Base-by-base conservation (phyloP, 2,113 vertebrate genomes). In the Rattus rattus region DNA sequence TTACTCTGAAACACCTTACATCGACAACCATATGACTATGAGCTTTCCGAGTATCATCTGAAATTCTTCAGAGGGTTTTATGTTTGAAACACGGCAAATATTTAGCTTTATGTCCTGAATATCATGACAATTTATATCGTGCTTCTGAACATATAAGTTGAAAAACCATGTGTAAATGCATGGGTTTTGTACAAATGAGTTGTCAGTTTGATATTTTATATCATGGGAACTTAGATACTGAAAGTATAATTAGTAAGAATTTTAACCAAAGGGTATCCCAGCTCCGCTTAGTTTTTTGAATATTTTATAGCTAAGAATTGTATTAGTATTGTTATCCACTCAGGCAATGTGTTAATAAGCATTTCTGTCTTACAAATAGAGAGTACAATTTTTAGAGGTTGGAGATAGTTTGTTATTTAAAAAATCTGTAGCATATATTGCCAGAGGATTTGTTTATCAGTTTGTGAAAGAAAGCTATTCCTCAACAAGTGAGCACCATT, bases 221-320 rank as follows among this genome's bases (percentile, higher is more conserved):
- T 26, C 61, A 90, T 90, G 61, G 97, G 16, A 2, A 65, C 19
- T 61, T 93, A 9, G 13, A 79, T 90, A 94, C 65, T 75, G 73
- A 77, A 92, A 92, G 4, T 85, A 10, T 11, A 87, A 11, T 85
- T 90, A 90, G 22, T 22, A 84, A 94, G n/a, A 91, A 91, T 85
- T 94, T 79, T 33, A 92, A 91, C 69, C 73, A 67, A 11, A 6
- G 19, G 2, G 1, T 80, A 91, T 85, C 73, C 94, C 65, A 91
- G 52, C 54, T 83, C 69, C 81, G 69, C 47, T 30, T 72, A 54
- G 93, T 75, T 2, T 4, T 96, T 92, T 87, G 9, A 91, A 73
- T 88, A 26, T 77, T 92, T 94, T 47, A 86, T 76, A 88, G 47
- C 8, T 85, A 95, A 97, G 26, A 77, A 93, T 36, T 47, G n/a